Evolutionary conservation across 2,113 vertebrate species (phyloP), one percentile per base, ranked within the genome.

Genomic region (Ovis canadensis): DNA sequence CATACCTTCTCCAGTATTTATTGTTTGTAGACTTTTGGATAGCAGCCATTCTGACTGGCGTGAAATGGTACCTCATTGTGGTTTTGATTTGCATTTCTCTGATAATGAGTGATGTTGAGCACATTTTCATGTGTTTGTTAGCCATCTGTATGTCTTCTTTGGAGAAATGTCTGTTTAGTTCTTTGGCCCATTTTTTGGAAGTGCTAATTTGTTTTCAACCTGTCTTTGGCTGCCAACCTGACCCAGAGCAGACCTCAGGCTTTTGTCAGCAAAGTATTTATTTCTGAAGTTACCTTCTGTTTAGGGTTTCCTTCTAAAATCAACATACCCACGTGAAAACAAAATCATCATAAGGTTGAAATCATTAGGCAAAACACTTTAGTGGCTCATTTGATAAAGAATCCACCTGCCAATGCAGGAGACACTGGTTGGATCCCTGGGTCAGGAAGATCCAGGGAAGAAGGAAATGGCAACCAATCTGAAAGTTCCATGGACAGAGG

Each of bases 221-320:
- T n/a, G 16, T 29, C 27, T 36, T 55, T 21, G 2, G 4, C 27
- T 40, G n/a, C 11, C 77, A 33, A 6, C 6, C 29, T n/a, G 45
- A 36, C 2, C 0, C 0, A 1, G 29, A 17, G 21, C 16, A 33
- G 36, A 45, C 1, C 55, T 59, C 12, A 15, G 25, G 16, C 14
- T 43, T 71, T 36, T 33, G 27, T 84, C 2, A 43, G 19, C 23
- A 4, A 3, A 13, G 45, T 8, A 10, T 50, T 80, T 48, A 9
- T 40, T 85, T 71, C 81, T 36, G 2, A 52, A 45, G 6, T 57
- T 48, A 59, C 62, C 11, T 81, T 88, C 36, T 45, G 0, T 25
- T 33, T 31, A n/a, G 29, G 7, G 10, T 45, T 90, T 83, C 27
- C 23, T 88, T 93, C 87, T 17, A 59, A 60, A 92, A 94, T 57